Percentiles rank a stretch among this genome's conserved stretches.
These are phyloP conservation scores for Heliconius sara DNA, from an alignment of 2,888 invertebrate genomes.

Conservation along the genomic window DNA sequence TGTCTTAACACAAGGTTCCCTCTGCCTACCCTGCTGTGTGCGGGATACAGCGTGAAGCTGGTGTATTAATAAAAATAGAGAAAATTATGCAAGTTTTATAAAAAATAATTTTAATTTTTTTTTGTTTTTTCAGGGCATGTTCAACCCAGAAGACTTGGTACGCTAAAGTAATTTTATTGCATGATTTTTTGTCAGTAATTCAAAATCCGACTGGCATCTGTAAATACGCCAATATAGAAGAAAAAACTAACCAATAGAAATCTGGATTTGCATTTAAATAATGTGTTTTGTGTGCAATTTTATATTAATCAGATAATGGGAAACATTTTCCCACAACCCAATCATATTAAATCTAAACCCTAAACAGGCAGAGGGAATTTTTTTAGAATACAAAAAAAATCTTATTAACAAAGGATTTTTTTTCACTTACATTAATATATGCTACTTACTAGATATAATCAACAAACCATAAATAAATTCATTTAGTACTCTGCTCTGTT, in stretches of 20 bases:
- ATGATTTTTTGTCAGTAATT: slow-evolving; percentile 67
- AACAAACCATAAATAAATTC: background rate
- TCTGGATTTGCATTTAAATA: slow-evolving; percentile 49
- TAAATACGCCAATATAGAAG: slow-evolving; percentile 61
- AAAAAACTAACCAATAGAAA: slow-evolving; percentile 47
- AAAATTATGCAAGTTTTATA: background rate
- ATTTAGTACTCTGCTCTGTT: background rate
- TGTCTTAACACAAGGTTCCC: too few relatives aligned
- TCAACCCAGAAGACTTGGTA: slow-evolving; percentile 93
- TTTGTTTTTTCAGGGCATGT: slow-evolving; percentile 89
- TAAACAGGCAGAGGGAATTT: background rate
- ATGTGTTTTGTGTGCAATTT: slow-evolving; percentile 70
- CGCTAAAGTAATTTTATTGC: slow-evolving; percentile 74
- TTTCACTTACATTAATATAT: background rate
- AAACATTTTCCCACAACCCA: background rate
- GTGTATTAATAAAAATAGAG: background rate
- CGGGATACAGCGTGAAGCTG: too few relatives aligned
- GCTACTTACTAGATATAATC: background rate
- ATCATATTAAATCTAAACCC: background rate
- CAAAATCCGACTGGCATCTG: slow-evolving; percentile 62
- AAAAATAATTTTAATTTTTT: background rate
- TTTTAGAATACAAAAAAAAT: background rate
- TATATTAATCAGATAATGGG: slow-evolving; percentile 39
- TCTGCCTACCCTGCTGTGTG: too few relatives aligned
- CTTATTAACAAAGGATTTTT: background rate